Conservation (phyloP, 2,113 vertebrate species). For the Rutilus rutilus region DNA sequence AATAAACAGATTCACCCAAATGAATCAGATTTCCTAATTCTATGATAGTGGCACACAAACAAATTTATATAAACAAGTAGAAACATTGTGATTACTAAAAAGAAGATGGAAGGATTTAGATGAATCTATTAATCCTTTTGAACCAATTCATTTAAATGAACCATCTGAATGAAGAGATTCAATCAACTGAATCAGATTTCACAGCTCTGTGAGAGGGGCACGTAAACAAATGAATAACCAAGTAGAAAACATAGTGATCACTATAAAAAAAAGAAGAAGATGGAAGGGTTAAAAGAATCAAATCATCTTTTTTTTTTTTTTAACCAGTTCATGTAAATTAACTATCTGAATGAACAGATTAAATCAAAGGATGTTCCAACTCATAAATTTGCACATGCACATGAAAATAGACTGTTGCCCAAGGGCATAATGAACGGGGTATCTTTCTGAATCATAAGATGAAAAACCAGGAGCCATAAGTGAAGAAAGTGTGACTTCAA, state of each 20-base stretch:
- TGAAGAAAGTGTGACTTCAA: not conserved
- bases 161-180: too few relatives aligned
- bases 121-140: not conserved
- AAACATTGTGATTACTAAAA: not conserved
- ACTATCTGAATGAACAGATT: not conserved
- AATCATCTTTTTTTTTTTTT: not conserved
- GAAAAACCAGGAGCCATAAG: not conserved
- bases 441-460: not conserved
- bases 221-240: not conserved
- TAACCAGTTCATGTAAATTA: not conserved
- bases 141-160: not conserved
- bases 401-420: not conserved
- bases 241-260: not conserved
- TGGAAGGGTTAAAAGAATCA: not conserved
- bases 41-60: not conserved
- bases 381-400: too few relatives aligned
- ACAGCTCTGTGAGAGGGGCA: not conserved
- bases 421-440: not conserved
- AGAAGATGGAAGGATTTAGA: not conserved
- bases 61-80: not conserved
- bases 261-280: not conserved
- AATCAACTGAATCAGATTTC: not conserved
- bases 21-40: too few relatives aligned
- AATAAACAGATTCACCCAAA: not conserved
- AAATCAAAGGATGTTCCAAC: too few relatives aligned